Percentiles rank a stretch among this genome's conserved stretches.
phyloP scores from a whole-genome alignment of 2,113 vertebrate species.

The Fulica atra region DNA sequence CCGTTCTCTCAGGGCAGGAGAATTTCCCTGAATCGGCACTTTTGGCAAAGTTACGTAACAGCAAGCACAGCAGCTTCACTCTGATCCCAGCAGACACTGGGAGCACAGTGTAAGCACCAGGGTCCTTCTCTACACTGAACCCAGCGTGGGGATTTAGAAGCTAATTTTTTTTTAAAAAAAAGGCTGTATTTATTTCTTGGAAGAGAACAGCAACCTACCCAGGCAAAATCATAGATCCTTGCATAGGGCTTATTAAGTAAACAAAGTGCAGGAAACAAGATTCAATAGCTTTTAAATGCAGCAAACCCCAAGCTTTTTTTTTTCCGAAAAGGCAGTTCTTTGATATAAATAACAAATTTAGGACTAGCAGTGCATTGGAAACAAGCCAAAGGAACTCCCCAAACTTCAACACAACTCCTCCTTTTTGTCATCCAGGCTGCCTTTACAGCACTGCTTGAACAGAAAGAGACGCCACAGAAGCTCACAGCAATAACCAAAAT shows the following conservation, averaged over 20 bases:
- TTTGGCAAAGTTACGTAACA: conserved; percentile 15
- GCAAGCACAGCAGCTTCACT: neutral
- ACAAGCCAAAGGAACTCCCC: neutral
- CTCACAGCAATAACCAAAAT: neutral
- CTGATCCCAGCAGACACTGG: neutral
- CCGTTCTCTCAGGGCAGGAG: neutral
- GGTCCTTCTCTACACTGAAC: neutral
- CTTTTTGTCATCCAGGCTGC: neutral
- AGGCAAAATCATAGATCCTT: neutral
- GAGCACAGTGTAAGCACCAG: neutral
- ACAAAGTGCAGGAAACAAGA: conserved; percentile 13
- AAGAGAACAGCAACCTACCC: neutral
- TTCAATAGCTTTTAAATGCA: neutral
- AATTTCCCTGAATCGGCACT: conserved; percentile 22
- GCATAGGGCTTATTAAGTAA: neutral
- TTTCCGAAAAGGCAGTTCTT: neutral
- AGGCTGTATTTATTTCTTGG: neutral
- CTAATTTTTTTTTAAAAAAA: neutral
- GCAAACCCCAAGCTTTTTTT: neutral
- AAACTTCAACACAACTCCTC: neutral
- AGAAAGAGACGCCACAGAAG: neutral
- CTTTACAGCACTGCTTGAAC: neutral
- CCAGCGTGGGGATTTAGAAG: neutral
- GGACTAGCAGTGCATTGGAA: neutral
- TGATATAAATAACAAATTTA: neutral